A percentile compares a stretch with the other conserved stretches of the same genome.
phyloP scores from a whole-genome alignment of 1,140 invertebrate genomes.

The Caerostris extrusa region DNA sequence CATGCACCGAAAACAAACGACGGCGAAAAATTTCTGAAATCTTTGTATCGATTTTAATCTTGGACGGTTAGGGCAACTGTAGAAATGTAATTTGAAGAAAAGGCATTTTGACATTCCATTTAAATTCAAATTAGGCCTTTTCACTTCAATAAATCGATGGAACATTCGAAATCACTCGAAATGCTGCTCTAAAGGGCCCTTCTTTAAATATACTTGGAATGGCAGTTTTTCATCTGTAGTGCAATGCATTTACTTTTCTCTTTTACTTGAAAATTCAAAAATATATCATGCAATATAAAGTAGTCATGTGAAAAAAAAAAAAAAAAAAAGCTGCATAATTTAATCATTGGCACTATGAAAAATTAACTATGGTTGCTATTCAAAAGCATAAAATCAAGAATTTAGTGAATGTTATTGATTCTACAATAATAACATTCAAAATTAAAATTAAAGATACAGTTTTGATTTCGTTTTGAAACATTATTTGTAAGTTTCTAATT shows the following conservation, averaged over 20 bases:
- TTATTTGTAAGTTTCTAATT: no score
- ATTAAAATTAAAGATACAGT: no score
- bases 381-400: no score
- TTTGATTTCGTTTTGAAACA: no score
- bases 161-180: neutral
- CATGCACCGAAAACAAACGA: neutral
- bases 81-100: conserved; percentile 41
- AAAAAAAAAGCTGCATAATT: no score
- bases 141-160: conserved; percentile 4
- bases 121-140: conserved; percentile 45
- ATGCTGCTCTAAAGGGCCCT: neutral
- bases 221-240: neutral
- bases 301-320: no score
- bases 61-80: neutral
- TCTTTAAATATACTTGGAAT: neutral
- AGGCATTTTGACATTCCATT: conserved; percentile 50
- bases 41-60: conserved; percentile 38
- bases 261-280: neutral
- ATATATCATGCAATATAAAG: no score
- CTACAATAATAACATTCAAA: no score
- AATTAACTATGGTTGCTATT: no score
- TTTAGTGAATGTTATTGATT: no score
- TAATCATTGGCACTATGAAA: no score
- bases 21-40: neutral
- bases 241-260: neutral